Evolutionary conservation across 1,140 invertebrate species (phyloP), one percentile per base, ranked within the genome.

Genomic region (Papilio machaon): DNA sequence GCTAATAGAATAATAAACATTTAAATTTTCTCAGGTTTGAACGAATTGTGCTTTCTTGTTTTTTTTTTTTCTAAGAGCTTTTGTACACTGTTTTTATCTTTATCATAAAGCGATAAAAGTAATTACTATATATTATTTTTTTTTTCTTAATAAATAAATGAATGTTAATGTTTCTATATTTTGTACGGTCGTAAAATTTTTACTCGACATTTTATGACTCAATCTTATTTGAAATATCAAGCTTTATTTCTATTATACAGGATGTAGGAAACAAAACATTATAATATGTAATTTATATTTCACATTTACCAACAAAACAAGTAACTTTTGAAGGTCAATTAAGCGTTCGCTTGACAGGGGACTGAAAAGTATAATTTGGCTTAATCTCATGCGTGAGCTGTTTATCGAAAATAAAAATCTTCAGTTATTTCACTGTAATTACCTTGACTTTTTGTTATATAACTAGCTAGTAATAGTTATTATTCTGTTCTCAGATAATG

Each of bases 351-450:
- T 76, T 76, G 74, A 76, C 74, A 76, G 13, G 49, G 74, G 73
- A 35, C 46, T 54, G 49, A 54, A 52, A 52, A 76, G n/a, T 76
- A 76, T 76, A 76, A 76, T 76, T 76, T 76, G n/a, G 74, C 54
- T 67, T 15, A 70, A 35, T 13, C 64, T 35, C 64, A 70, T 70
- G 23, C 64, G 64, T 70, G 64, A 70, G 64, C 13, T 15, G 64
- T 70, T 38, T 70, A 70, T 70, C 64, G 13, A 38, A 70, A 70
- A 70, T 67, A 70, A 35, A 70, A 70, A 70, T 70, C 64, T 70
- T 35, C 15, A 60, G n/a, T 5, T 17, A 70, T 70, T 35, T 35
- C 30, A 70, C 30, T 4, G 64, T 70, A 70, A 70, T 70, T 70
- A 5, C 64, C 30, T 35, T 67, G 11, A 11, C 23, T 67, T 67